These are phyloP conservation scores for Phalloptychus januarius DNA, from an alignment of 2,797 vertebrate species.

Conservation along the genomic window DNA sequence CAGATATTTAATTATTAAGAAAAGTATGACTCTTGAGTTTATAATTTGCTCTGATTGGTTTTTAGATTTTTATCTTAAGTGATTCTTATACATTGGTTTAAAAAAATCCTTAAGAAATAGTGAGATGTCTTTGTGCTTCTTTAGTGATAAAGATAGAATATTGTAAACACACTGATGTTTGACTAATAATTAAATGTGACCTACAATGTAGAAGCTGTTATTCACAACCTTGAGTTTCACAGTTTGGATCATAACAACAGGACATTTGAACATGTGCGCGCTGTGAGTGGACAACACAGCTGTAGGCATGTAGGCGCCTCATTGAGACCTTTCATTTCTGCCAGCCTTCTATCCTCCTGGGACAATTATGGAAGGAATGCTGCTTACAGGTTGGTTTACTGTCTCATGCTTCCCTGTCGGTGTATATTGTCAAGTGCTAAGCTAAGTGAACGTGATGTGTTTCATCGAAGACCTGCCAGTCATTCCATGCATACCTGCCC, in stretches of 20 bases:
- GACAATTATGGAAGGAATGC: slow-evolving; percentile 61
- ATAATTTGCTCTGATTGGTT: background rate
- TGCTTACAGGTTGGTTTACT: slow-evolving; percentile 60
- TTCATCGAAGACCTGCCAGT: slow-evolving; percentile 50
- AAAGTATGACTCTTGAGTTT: background rate
- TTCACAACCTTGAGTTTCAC: slow-evolving; percentile 54
- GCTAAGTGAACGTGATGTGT: slow-evolving; percentile 40
- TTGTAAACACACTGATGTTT: background rate
- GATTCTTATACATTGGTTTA: background rate
- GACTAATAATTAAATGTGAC: background rate
- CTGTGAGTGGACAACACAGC: slow-evolving; percentile 59
- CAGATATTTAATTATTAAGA: background rate
- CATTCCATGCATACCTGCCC: slow-evolving; percentile 46
- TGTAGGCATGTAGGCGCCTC: slow-evolving; percentile 32
- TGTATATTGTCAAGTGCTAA: slow-evolving; percentile 37
- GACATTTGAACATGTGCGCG: slow-evolving; percentile 52
- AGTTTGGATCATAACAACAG: slow-evolving; percentile 28
- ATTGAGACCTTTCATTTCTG: slow-evolving; percentile 64
- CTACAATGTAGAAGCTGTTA: slow-evolving; percentile 14
- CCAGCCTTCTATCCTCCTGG: slow-evolving; percentile 56
- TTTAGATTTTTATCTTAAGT: background rate
- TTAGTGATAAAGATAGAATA: background rate
- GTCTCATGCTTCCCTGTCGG: slow-evolving; percentile 31
- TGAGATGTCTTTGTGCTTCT: background rate
- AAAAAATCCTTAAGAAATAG: background rate